Evolutionary conservation across 2,888 invertebrate species (phyloP).

Genomic region (Sclerodermus sp.): DNA sequence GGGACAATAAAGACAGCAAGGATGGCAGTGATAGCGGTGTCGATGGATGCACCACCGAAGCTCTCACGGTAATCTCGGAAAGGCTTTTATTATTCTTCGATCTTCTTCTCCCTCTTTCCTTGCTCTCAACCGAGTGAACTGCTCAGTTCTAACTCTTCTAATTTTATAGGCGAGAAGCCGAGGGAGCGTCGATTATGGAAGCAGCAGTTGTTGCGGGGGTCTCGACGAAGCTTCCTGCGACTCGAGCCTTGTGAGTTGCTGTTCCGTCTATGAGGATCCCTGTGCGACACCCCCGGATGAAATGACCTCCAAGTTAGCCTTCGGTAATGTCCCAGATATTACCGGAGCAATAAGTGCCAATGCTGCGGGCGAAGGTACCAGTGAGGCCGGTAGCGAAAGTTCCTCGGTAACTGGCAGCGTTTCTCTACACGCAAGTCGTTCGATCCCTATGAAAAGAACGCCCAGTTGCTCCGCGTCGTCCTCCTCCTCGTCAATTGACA

Average conservation of each 20-base stretch:
- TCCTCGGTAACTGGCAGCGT: constrained; percentile 67
- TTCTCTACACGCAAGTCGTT: constrained; percentile 35
- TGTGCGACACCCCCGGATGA: constrained; percentile 58
- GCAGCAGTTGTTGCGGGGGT: constrained; percentile 66
- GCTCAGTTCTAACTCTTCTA: constrained; percentile 20
- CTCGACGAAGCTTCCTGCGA: constrained; percentile 72
- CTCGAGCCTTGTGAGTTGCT: constrained; percentile 77
- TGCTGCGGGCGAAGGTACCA: constrained; percentile 61
- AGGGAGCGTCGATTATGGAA: constrained; percentile 69
- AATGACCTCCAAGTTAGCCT: constrained; percentile 26
- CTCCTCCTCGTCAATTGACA: constrained; percentile 45
- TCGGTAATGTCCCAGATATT: constrained; percentile 40
- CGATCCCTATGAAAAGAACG: constrained; percentile 5
- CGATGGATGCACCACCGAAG: constrained; percentile 65
- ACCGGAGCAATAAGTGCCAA: constrained; percentile 23
- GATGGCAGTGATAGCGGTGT: constrained; percentile 84
- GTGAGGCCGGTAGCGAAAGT: constrained; percentile 78
- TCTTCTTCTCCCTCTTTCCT: no score
- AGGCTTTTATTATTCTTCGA: no score
- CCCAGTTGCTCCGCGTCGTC: constrained; percentile 10
- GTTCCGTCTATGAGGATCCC: constrained; percentile 71
- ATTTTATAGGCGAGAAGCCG: constrained; percentile 64
- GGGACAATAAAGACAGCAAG: constrained; percentile 50
- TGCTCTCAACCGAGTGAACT: no score
- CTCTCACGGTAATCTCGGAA: constrained; percentile 54